A percentile compares a stretch with the other conserved stretches of the same genome.
Evolutionary conservation across 2,113 vertebrate species (phyloP).

Genomic region (Microcebus jonahi): DNA sequence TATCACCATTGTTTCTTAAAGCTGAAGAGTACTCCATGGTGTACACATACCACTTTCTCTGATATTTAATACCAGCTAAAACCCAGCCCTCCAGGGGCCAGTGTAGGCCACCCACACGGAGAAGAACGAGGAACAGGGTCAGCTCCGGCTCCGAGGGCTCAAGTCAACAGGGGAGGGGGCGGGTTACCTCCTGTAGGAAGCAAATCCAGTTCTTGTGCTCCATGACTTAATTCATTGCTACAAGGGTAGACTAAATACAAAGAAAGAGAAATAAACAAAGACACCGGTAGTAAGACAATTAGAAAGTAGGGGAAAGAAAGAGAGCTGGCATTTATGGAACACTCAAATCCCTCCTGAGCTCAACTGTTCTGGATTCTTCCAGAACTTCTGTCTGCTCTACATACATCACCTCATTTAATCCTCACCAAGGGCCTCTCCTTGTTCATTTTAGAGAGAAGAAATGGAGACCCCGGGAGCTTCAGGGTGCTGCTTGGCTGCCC

Average conservation of each 20-base stretch:
- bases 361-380: neutral
- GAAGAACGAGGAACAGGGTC: neutral
- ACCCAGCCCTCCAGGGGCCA: slow-evolving; percentile 43
- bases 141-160: neutral
- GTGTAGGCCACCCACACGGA: neutral
- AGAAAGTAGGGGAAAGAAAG: neutral
- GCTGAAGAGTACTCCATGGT: too few relatives aligned
- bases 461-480: neutral
- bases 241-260: neutral
- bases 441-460: slow-evolving; percentile 23
- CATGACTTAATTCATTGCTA: neutral
- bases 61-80: slow-evolving; percentile 63
- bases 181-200: neutral
- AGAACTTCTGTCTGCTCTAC: neutral
- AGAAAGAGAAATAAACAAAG: neutral
- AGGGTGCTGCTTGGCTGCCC: neutral
- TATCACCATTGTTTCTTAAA: too few relatives aligned
- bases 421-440: neutral
- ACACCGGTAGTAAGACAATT: neutral
- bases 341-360: neutral
- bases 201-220: neutral
- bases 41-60: slow-evolving; percentile 14
- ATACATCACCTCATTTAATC: neutral
- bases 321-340: neutral
- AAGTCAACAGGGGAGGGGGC: neutral